Evolutionary conservation across 1,140 invertebrate genomes (phyloP).

Genomic region (Trinorchestia longiramus): DNA sequence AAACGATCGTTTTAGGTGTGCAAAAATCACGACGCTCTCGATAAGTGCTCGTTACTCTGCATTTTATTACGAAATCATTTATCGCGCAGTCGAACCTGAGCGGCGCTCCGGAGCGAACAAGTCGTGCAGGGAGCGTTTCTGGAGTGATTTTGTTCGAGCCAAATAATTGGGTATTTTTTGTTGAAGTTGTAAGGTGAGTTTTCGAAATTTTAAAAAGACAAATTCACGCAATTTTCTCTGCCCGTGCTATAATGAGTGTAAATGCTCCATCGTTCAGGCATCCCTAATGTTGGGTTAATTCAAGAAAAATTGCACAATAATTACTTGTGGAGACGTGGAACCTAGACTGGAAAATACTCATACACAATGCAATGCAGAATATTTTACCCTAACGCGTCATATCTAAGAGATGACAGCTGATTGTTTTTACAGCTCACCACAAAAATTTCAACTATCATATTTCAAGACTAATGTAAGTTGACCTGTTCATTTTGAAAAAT

Average conservation of each 20-base stretch:
- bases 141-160: neutral
- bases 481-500: neutral
- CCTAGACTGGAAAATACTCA: neutral
- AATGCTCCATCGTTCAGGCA: neutral
- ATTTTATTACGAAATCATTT: slow-evolving; percentile 44
- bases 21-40: slow-evolving; percentile 31
- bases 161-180: neutral
- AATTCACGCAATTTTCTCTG: neutral
- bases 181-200: neutral
- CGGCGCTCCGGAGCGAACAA: neutral
- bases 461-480: neutral
- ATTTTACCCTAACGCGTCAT: neutral
- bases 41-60: slow-evolving; percentile 19
- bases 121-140: neutral
- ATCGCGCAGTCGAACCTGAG: slow-evolving; percentile 12
- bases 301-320: neutral
- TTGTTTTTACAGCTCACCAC: neutral
- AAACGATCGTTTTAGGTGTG: slow-evolving; percentile 10
- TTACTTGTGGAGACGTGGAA: neutral
- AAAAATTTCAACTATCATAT: neutral
- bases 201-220: neutral
- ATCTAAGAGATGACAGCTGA: neutral
- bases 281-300: neutral
- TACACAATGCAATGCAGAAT: neutral
- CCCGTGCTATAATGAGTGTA: neutral